Evolutionary conservation across 1,140 invertebrate genomes (phyloP).

Genomic region (Aphis gossypii): DNA sequence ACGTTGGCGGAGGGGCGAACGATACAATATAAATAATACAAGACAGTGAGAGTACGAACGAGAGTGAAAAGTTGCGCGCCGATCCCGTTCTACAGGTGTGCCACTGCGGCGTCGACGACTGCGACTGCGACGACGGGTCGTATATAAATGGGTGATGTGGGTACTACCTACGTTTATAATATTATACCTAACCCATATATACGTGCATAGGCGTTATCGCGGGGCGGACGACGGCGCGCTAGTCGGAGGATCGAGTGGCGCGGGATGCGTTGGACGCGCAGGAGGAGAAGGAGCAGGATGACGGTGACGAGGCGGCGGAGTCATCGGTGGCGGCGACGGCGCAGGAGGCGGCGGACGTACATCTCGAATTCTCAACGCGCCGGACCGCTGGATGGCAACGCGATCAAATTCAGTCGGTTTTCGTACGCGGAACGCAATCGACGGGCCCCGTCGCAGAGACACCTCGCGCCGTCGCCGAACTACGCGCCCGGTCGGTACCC

Average conservation of each 20-base stretch:
- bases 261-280: neutral
- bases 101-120: neutral
- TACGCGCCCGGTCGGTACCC: neutral
- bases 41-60: neutral
- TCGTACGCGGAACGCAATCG: constrained; percentile 47
- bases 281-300: neutral
- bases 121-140: neutral
- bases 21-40: neutral
- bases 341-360: neutral
- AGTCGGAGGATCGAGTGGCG: neutral
- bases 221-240: neutral
- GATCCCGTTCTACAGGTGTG: neutral
- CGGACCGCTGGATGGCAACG: constrained; percentile 37
- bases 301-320: neutral
- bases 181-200: neutral
- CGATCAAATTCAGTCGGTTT: constrained; percentile 50
- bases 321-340: neutral
- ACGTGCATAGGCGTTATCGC: neutral
- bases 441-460: neutral
- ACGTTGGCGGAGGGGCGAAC: neutral
- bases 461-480: neutral
- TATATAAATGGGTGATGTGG: neutral
- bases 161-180: neutral
- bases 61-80: neutral
- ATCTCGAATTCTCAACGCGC: constrained; percentile 24